Base-by-base conservation (phyloP, 2,113 vertebrate genomes). In the Melospiza melodia region DNA sequence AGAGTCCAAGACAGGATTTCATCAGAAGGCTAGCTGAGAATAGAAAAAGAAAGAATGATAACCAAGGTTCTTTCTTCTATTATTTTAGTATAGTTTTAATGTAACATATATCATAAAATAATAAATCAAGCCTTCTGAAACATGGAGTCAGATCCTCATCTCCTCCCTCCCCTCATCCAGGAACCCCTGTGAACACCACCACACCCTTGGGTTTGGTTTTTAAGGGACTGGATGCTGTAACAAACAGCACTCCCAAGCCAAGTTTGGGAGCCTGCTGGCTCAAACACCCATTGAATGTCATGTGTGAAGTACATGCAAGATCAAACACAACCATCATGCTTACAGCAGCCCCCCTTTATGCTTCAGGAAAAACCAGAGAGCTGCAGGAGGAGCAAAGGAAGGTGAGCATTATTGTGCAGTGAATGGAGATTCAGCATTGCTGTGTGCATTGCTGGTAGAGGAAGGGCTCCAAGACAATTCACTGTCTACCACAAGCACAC, bases 351-450 rank as follows among this genome's bases (percentile, higher is more conserved):
- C 87, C 46, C 12, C 35, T 73, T 88, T 2, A 1, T 49, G 54
- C 44, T 82, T 49, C 89, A 84, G 89, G 58, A 84, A 68, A 27
- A 57, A 72, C 67, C 15, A 18, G 54, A 66, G 63, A 82, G 69
- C 87, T 85, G 31, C 74, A 39, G n/a, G 66, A 91, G 67, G 63
- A 76, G 31, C 20, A 33, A n/a, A 68, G 37, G 44, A 27, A 15
- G 4, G 0, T 4, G n/a, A 49, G 22, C 1, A 1, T 46, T 15
- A 14, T 10, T n/a, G 39, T 28, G 59, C 27, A 15, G 15, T 0
- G 10, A 41, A 52, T 0, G 15, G 74, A 66, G 22, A 10, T 23
- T 54, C 86, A 20, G 39, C 7, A 2, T 11, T 5, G n/a, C 52
- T 78, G 3, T 54, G 84, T 17, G 39, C 7, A 2, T 11, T 5